Evolutionary conservation across 2,113 vertebrate species (phyloP), one percentile per base, ranked within the genome.

Genomic region (Hyperopisus bebe): DNA sequence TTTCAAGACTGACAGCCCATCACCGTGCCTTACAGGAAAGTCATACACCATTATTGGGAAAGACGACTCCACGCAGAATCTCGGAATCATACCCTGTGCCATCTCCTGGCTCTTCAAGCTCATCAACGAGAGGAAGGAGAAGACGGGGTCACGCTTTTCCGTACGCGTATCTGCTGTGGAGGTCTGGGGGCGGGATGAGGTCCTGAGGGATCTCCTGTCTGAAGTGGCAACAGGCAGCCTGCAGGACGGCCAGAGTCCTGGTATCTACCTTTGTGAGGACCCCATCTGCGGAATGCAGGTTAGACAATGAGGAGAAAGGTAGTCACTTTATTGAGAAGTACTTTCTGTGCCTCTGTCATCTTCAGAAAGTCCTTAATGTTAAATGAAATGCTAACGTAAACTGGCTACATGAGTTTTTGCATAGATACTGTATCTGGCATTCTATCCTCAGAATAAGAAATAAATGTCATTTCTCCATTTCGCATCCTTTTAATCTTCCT

Each of bases 51-150:
- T 99, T 98, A 97, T 99, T 17, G 98, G 98, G 90, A 96, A 95
- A 93, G 98, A 99, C 95, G 95, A 94, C 94, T 97, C 98, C 6
- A 97, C 97, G 0, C 98, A 98, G 95, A 98, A 95, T 92, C 95
- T 99, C 62, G 98, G 98, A 90, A 94, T 99, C 77, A 95, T 97
- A 90, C 98, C 98, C 90, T 99, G 98, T 90, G 97, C 98, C 92
- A 99, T 99, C 94, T 98, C 98, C 89, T 99, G 98, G 98, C 98
- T 99, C 89, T 99, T 99, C 95, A 97, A 97, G 93, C 96, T 99
- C 93, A 97, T 98, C 87, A 97, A 97, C 11, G 98, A 98, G 92
- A 96, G 97, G 88, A 97, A 96, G 93, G 98, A 98, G 94, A 97
- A 97, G 94, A 96, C 96, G 0, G 96, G 97, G 46, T 96, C 97